These are phyloP conservation scores for Bombyx mandarina DNA, from an alignment of 1,140 invertebrate genomes.

Conservation along the genomic window DNA sequence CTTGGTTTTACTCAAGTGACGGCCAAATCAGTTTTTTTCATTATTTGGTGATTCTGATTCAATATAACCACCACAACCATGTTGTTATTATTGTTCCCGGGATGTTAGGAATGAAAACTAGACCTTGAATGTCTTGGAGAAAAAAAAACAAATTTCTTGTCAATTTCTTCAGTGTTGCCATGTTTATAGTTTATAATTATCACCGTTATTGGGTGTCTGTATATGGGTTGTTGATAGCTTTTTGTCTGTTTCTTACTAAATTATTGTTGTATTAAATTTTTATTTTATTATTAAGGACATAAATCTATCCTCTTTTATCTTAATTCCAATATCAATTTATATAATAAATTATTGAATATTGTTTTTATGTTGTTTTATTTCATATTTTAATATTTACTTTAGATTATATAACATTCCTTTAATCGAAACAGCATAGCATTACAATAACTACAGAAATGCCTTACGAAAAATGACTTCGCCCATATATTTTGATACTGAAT, in stretches of 20 bases:
- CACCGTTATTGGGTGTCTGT: constrained; percentile 37
- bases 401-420: background rate
- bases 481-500: too few species aligned
- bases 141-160: background rate
- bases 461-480: too few species aligned
- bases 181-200: background rate
- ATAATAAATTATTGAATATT: constrained; percentile 56
- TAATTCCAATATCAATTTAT: constrained; percentile 63
- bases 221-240: constrained; percentile 53
- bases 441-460: too few species aligned
- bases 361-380: constrained; percentile 29
- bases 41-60: too few species aligned
- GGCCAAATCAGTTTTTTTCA: too few species aligned
- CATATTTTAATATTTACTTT: constrained; percentile 8
- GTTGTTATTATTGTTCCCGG: too few species aligned
- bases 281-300: constrained; percentile 40
- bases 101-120: too few species aligned
- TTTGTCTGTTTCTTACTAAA: constrained; percentile 41
- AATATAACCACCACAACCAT: too few species aligned
- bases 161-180: constrained; percentile 1
- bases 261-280: constrained; percentile 42
- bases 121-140: too few species aligned
- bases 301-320: constrained; percentile 46
- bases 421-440: too few species aligned
- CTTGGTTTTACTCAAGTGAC: too few species aligned